phyloP scores from a whole-genome alignment of 2,797 vertebrate species.

The Harpagifer antarcticus region DNA sequence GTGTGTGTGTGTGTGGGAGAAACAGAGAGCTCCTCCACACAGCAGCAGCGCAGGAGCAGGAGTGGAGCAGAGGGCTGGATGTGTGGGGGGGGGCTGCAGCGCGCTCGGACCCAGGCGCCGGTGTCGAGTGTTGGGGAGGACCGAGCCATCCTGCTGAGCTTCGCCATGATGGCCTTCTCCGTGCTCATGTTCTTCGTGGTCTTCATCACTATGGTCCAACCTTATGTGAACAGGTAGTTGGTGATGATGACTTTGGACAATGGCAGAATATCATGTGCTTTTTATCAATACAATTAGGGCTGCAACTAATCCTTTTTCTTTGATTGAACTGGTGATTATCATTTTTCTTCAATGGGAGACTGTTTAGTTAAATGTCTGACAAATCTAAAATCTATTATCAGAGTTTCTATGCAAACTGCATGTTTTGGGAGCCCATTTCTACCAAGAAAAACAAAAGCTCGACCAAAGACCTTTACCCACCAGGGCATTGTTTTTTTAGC shows the following conservation, averaged over 20 bases:
- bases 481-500: too few species aligned
- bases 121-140: constrained; percentile 88
- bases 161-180: constrained; percentile 88
- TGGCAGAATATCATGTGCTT: too few species aligned
- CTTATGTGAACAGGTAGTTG: constrained; percentile 85
- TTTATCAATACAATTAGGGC: too few species aligned
- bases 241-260: neutral
- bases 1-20: constrained; percentile 9
- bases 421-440: neutral
- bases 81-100: constrained; percentile 53
- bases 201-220: constrained; percentile 84
- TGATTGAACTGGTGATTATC: neutral
- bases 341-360: neutral
- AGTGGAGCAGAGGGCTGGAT: constrained; percentile 48
- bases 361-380: neutral
- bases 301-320: too few species aligned
- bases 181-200: constrained; percentile 89
- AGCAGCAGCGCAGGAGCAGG: constrained; percentile 49
- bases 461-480: too few species aligned
- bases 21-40: constrained; percentile 76
- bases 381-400: neutral
- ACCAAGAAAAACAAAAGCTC: neutral
- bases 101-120: constrained; percentile 61
- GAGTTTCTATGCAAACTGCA: neutral
- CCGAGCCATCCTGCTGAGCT: constrained; percentile 85